These are phyloP conservation scores for Folsomia manolachei DNA, from an alignment of 2,888 invertebrate genomes.

Conservation along the genomic window DNA sequence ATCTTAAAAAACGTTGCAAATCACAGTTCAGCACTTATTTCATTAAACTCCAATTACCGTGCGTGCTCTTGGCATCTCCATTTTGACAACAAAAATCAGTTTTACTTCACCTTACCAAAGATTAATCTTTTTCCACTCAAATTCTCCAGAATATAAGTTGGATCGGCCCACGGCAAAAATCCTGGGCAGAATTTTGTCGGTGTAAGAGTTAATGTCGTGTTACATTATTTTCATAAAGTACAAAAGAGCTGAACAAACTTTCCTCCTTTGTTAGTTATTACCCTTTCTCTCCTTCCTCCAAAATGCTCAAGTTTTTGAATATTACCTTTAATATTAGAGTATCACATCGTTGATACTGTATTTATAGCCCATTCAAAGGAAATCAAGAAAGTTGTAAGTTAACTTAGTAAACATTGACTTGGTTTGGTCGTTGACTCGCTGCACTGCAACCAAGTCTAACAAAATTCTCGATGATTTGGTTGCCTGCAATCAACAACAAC, in stretches of 20 bases:
- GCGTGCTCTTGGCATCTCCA: no score
- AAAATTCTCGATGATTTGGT: not conserved
- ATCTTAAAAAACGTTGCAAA: no score
- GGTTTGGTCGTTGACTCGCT: not conserved
- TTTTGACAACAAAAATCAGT: no score
- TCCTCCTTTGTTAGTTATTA: not conserved
- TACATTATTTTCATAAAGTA: conserved; percentile 9
- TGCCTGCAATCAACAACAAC: not conserved
- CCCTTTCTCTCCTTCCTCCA: conserved; percentile 3
- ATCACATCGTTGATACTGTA: not conserved
- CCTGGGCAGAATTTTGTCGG: not conserved
- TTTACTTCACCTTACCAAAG: no score
- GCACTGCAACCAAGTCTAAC: not conserved
- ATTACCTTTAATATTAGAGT: conserved; percentile 3
- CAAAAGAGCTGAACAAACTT: conserved; percentile 7
- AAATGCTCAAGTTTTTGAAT: not conserved
- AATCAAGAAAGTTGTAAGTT: not conserved
- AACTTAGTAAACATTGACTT: not conserved
- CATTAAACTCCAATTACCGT: no score
- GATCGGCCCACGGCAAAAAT: not conserved
- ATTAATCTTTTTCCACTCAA: not conserved
- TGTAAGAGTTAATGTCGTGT: not conserved
- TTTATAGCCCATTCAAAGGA: not conserved
- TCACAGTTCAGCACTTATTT: no score
- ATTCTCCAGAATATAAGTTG: not conserved